phyloP scores from a whole-genome alignment of 1,140 invertebrate species.

The Drosophila mauritiana region DNA sequence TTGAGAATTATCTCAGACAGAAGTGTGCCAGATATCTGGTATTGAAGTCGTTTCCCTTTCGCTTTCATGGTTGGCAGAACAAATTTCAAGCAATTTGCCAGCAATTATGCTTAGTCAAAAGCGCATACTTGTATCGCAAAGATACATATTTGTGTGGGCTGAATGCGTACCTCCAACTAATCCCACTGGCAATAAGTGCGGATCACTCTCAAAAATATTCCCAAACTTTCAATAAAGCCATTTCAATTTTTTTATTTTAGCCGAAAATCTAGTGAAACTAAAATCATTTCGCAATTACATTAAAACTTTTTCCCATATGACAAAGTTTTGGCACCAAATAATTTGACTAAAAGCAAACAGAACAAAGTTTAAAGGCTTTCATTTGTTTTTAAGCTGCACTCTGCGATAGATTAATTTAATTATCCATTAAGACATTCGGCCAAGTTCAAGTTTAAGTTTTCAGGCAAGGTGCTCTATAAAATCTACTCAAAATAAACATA shows the following conservation, averaged over 20 bases:
- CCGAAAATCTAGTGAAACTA: background rate
- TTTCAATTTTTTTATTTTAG: background rate
- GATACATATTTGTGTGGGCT: slow-evolving; percentile 24
- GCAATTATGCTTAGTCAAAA: slow-evolving; percentile 37
- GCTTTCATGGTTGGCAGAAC: slow-evolving; percentile 36
- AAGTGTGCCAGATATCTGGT: slow-evolving; percentile 69
- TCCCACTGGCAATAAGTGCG: slow-evolving; percentile 4
- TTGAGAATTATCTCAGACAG: slow-evolving; percentile 38
- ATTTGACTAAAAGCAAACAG: slow-evolving; percentile 51
- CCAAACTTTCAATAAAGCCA: background rate
- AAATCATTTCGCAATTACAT: slow-evolving; percentile 45
- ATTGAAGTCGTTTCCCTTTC: slow-evolving; percentile 57
- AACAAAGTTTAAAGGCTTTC: slow-evolving; percentile 21
- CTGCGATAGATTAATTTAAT: slow-evolving; percentile 53
- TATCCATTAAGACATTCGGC: slow-evolving; percentile 42
- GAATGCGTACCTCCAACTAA: slow-evolving; percentile 11
- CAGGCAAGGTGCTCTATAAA: slow-evolving; percentile 36
- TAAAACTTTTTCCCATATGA: slow-evolving; percentile 44
- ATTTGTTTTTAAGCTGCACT: slow-evolving; percentile 47
- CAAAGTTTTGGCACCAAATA: slow-evolving; percentile 44
- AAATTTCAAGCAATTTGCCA: slow-evolving; percentile 61
- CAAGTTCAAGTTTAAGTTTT: slow-evolving; percentile 75
- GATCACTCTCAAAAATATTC: background rate
- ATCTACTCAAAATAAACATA: slow-evolving; percentile 52
- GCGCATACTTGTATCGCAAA: slow-evolving; percentile 25